A percentile compares a stretch with the other conserved stretches of the same genome.
Evolutionary conservation across 1,140 invertebrate genomes (phyloP).

Genomic region (Bacillus rossius): DNA sequence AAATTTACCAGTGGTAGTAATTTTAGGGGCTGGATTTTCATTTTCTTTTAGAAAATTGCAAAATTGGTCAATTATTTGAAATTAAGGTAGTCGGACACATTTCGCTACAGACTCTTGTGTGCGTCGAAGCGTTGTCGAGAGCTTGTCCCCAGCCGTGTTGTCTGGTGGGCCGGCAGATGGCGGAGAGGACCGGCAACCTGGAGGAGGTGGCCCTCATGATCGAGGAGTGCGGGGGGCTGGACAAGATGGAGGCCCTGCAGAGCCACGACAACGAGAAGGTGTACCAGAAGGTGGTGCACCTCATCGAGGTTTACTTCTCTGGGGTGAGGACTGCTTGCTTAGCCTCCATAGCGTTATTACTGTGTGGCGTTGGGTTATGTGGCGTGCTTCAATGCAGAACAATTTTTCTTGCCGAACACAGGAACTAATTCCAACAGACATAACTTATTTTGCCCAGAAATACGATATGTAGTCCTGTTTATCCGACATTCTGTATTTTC

Average conservation of each 20-base stretch:
- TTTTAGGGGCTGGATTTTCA: no score
- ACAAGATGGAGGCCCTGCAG: constrained; percentile 69
- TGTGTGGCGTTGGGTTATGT: neutral
- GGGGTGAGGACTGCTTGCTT: constrained; percentile 32
- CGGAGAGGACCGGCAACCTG: constrained; percentile 46
- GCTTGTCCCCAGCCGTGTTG: no score
- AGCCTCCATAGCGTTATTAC: neutral
- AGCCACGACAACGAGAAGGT: constrained; percentile 71
- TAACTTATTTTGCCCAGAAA: no score
- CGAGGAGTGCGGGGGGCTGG: constrained; percentile 61
- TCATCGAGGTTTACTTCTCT: constrained; percentile 81
- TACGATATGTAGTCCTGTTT: no score
- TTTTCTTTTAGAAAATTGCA: no score
- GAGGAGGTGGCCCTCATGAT: constrained; percentile 50
- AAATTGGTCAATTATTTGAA: no score
- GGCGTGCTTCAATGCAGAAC: neutral
- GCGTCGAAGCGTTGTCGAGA: no score
- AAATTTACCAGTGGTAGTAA: no score
- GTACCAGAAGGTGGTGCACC: constrained; percentile 72
- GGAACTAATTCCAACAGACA: no score
- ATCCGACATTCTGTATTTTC: neutral
- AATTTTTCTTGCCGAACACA: neutral
- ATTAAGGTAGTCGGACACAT: no score
- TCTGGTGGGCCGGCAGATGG: no score
- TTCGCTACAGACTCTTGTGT: no score